Percentiles rank a stretch among this genome's conserved stretches.
These are phyloP conservation scores for Xanthia icteritia DNA, from an alignment of 2,888 invertebrate species.

Conservation along the genomic window DNA sequence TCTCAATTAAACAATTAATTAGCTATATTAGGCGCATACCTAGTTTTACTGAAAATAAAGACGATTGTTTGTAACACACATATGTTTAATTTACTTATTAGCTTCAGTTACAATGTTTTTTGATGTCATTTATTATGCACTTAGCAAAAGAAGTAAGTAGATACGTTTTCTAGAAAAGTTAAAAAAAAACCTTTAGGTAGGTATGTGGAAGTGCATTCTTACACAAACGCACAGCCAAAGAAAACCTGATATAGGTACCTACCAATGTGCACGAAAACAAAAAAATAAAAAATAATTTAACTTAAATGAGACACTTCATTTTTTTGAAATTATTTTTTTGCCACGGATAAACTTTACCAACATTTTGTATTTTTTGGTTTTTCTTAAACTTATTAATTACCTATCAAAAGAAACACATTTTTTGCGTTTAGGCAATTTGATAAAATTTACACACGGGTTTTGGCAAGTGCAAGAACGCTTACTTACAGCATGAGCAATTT, in stretches of 20 bases:
- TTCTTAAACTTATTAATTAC: background rate
- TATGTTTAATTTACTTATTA: background rate
- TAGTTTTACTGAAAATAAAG: conserved; percentile 2
- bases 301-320: background rate
- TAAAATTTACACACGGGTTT: background rate
- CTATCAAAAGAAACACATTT: background rate
- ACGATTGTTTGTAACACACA: background rate
- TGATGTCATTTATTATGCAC: background rate
- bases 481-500: conserved; percentile 85
- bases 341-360: background rate
- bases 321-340: too few species aligned
- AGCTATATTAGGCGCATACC: background rate
- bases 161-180: background rate
- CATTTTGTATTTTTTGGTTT: background rate
- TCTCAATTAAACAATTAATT: background rate
- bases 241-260: background rate
- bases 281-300: background rate
- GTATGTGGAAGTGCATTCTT: background rate
- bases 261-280: background rate
- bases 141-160: background rate
- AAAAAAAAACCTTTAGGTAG: background rate
- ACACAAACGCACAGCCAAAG: background rate
- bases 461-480: background rate
- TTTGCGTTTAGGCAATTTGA: background rate
- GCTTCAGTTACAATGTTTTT: background rate